Evolutionary conservation across 1,140 invertebrate species (phyloP).

Genomic region (Pachypeltis micranthus): DNA sequence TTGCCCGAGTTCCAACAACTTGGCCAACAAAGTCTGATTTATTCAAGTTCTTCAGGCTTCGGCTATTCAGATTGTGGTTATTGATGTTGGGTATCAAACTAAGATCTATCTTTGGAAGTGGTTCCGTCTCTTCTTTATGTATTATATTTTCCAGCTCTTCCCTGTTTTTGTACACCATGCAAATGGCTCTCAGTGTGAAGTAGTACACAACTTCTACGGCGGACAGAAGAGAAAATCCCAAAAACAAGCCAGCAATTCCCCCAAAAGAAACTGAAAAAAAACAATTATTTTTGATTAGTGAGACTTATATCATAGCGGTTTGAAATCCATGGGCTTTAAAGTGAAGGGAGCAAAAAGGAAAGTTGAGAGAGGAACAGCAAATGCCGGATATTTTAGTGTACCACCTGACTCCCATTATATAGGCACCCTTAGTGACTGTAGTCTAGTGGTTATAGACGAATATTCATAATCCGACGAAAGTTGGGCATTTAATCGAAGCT

Average conservation of each 20-base stretch:
- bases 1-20: neutral
- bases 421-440: too few species aligned
- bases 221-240: constrained; percentile 59
- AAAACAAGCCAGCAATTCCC: constrained; percentile 60
- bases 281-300: neutral
- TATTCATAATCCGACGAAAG: too few species aligned
- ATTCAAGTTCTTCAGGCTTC: neutral
- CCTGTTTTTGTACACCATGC: constrained; percentile 31
- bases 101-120: constrained; percentile 14
- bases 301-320: neutral
- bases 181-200: constrained; percentile 53
- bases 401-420: too few species aligned
- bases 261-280: constrained; percentile 48
- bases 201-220: constrained; percentile 61
- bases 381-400: too few species aligned
- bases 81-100: constrained; percentile 14
- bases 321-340: too few species aligned
- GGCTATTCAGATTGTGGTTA: neutral
- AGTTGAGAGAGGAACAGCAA: too few species aligned
- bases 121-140: constrained; percentile 20
- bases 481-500: too few species aligned
- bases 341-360: too few species aligned
- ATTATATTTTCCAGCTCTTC: constrained; percentile 21
- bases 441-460: too few species aligned
- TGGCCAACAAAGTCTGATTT: neutral